Base-by-base conservation (phyloP, 2,113 vertebrate species). In the Nycticebus coucang region DNA sequence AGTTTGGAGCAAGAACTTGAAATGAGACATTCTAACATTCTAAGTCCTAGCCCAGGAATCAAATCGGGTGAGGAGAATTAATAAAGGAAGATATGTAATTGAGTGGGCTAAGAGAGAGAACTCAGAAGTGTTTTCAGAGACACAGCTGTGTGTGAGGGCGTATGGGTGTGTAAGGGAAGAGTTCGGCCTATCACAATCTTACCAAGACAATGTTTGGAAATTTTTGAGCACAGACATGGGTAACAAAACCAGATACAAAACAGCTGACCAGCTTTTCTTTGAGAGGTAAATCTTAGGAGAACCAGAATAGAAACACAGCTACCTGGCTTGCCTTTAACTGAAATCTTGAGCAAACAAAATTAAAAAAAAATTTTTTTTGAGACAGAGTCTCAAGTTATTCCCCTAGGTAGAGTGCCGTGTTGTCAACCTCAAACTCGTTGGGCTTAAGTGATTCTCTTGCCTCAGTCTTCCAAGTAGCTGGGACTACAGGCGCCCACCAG, bases 121-220 rank as follows among this genome's bases (percentile, higher is more conserved):
- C 60, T 62, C 37, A 26, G 85, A 28, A 74, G 57, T 87, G 82
- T 80, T 95, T 86, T 89, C 45, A 53, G 77, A 94, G 53, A 81
- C 95, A 68, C 96, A 96, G 87, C 89, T 94, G 89, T 41, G 53
- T 81, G 55, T 33, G 80, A 7, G 75, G 86, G 92, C 12, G 21
- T 75, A 30, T n/a, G 87, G 87, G 80, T 86, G 82, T 94, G 71
- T 71, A 83, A 79, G 57, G 41, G 69, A 83, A 69, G 37, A 50
- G 33, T 89, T 82, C 45, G 80, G 75, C 84, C 60, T 55, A 62
- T 80, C 71, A 83, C 64, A 72, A 85, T 64, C 55, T 94, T 85
- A 72, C 64, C 12, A 81, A 59, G 77, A 93, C 37, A 53, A 53
- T 69, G n/a, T 78, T 85, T 35, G 19, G 74, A 93, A 94, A 84